Evolutionary conservation across 2,113 vertebrate species (phyloP), one percentile per base, ranked within the genome.

Genomic region (Pangasianodon gigas): DNA sequence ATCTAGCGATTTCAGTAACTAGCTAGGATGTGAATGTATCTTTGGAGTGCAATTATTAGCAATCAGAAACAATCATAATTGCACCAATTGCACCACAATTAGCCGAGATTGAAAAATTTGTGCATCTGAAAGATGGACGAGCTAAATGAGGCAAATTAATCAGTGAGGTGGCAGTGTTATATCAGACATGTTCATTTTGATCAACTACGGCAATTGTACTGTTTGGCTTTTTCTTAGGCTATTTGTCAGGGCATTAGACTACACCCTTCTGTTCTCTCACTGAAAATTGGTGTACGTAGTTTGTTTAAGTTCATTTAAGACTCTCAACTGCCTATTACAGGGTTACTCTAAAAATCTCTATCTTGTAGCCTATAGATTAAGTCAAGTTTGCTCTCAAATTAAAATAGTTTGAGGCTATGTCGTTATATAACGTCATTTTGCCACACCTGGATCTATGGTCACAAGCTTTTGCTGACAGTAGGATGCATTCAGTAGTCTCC

Each of bases 21-120:
- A 41, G 32, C 32, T 74, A 74, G 18, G 32, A 44, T 44, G 19
- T 10, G n/a, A 54, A 54, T 18, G 48, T 81, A 5, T 81, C 16
- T 75, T 54, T 79, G 14, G 51, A 29, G 29, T 81, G 79, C 79
- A 81, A 81, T 81, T 54, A 81, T 81, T 81, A 81, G 29, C 79
- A 81, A 9, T 54, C 48, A 81, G 79, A 81, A 32, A 32, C 48
- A 1, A 32, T n/a, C 6, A 81, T 32, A 80, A 51, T 80, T 51
- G 14, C 29, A 81, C 79, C 51, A 32, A 2, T 79, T 79, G 44
- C 75, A 29, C 44, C 24, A 29, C 24, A 29, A 52, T 81, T 81
- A 52, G 48, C 48, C 2, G 26, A 81, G 48, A 54, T 81, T 6
- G 48, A n/a, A 52, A 52, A n/a, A 81, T 18, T 6, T 52, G 26